Conservation (phyloP, 2,888 invertebrate species). For the Panopea generosa region DNA sequence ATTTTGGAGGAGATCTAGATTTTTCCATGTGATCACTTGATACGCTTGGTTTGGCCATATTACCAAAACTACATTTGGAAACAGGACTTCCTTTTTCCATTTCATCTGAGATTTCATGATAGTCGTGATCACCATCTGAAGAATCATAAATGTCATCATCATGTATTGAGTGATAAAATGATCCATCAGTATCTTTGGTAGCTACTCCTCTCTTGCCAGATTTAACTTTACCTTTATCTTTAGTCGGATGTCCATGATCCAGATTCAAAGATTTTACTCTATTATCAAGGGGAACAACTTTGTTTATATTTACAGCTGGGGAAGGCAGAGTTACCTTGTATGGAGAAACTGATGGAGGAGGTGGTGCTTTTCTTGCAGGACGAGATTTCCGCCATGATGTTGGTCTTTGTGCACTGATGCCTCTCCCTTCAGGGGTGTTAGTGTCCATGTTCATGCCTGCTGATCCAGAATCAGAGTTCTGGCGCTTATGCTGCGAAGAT, state of each 20-base stretch:
- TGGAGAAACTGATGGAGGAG: slow-evolving; percentile 66
- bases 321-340: slow-evolving; percentile 37
- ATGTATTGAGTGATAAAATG: slow-evolving; percentile 59
- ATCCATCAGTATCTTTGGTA: slow-evolving; percentile 19
- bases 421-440: slow-evolving; percentile 7
- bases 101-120: slow-evolving; percentile 74
- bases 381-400: slow-evolving; percentile 55
- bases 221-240: slow-evolving; percentile 11
- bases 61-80: background rate
- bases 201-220: background rate
- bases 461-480: slow-evolving; percentile 19
- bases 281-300: slow-evolving; percentile 46
- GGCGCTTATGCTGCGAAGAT: slow-evolving; percentile 22
- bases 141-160: slow-evolving; percentile 39
- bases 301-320: slow-evolving; percentile 33
- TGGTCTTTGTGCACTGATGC: slow-evolving; percentile 1
- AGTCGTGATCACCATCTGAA: slow-evolving; percentile 67
- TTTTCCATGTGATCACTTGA: slow-evolving; percentile 25
- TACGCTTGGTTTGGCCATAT: slow-evolving; percentile 5
- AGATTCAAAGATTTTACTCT: slow-evolving; percentile 35
- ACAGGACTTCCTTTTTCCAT: slow-evolving; percentile 7
- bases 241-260: background rate
- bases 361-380: slow-evolving; percentile 75
- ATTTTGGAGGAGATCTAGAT: slow-evolving; percentile 66
- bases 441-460: background rate